Evolutionary conservation across 2,888 invertebrate species (phyloP).

Genomic region (Drosophila nr. medialis): DNA sequence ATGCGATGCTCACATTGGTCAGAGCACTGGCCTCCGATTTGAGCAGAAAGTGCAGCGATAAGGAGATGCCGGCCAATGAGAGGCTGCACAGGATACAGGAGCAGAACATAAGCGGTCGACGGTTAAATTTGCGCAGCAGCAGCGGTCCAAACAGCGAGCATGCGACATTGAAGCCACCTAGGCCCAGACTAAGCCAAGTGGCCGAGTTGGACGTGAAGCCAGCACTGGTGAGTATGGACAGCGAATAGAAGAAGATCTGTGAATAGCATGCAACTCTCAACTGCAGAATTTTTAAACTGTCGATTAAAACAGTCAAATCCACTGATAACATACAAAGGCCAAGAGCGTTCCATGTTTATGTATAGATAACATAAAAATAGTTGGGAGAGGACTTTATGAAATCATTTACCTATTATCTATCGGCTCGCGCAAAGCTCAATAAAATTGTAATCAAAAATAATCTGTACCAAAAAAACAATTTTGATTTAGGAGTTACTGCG

Average conservation of each 20-base stretch:
- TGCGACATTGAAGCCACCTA: conserved; percentile 89
- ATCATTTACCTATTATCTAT: not conserved
- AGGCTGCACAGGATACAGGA: conserved; percentile 87
- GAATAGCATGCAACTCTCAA: conserved; percentile 85
- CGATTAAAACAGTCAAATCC: not conserved
- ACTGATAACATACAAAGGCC: not conserved
- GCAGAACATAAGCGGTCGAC: conserved; percentile 88
- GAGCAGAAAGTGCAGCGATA: conserved; percentile 88
- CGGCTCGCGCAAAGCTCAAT: not conserved
- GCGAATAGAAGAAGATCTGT: conserved; percentile 91
- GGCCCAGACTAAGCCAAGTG: conserved; percentile 91
- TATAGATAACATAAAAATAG: too few species aligned
- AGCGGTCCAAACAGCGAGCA: conserved; percentile 88
- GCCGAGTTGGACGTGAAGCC: conserved; percentile 87
- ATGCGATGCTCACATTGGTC: conserved; percentile 89
- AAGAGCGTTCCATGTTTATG: not conserved
- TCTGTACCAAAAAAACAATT: not conserved
- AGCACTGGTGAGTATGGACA: conserved; percentile 89
- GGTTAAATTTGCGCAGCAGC: conserved; percentile 88
- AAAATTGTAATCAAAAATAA: not conserved
- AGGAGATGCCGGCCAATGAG: conserved; percentile 87
- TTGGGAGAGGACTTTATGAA: too few species aligned
- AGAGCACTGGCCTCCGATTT: conserved; percentile 84
- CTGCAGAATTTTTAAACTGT: not conserved
- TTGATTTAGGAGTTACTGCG: too few species aligned